Evolutionary conservation across 2,113 vertebrate genomes (phyloP).

Genomic region (Siphamia tubifer): DNA sequence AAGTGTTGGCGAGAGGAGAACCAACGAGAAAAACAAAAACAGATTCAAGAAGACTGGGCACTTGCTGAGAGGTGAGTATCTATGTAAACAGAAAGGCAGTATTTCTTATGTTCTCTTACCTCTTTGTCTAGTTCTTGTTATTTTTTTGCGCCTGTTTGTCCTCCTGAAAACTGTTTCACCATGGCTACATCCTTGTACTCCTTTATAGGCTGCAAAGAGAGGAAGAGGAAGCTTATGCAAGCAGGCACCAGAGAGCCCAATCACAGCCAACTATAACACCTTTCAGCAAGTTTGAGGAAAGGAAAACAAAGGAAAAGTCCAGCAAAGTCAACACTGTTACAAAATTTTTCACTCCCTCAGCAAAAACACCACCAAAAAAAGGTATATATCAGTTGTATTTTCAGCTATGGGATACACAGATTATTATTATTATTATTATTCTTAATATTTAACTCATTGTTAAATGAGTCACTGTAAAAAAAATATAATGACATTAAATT

Average conservation of each 20-base stretch:
- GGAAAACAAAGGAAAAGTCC: slow-evolving; percentile 92
- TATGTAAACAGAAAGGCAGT: neutral
- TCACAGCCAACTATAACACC: slow-evolving; percentile 81
- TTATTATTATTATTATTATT: neutral
- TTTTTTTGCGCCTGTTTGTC: neutral
- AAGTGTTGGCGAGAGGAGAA: slow-evolving; percentile 96
- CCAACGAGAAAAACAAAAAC: slow-evolving; percentile 87
- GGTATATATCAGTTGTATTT: slow-evolving; percentile 71
- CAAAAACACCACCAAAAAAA: slow-evolving; percentile 87
- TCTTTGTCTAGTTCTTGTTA: neutral
- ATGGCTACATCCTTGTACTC: neutral
- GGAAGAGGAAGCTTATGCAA: slow-evolving; percentile 92
- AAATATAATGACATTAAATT: neutral
- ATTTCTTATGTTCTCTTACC: neutral
- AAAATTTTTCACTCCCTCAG: slow-evolving; percentile 93
- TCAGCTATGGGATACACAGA: neutral
- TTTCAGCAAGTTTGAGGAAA: slow-evolving; percentile 92
- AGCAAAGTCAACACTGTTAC: slow-evolving; percentile 93
- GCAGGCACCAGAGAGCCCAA: slow-evolving; percentile 83
- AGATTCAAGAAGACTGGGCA: slow-evolving; percentile 96
- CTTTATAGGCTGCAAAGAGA: slow-evolving; percentile 85
- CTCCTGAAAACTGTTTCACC: neutral
- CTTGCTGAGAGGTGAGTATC: slow-evolving; percentile 88
- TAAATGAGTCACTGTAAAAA: neutral
- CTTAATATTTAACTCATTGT: neutral